phyloP scores from a whole-genome alignment of 2,113 vertebrate species.

The Rhinogobius similis region DNA sequence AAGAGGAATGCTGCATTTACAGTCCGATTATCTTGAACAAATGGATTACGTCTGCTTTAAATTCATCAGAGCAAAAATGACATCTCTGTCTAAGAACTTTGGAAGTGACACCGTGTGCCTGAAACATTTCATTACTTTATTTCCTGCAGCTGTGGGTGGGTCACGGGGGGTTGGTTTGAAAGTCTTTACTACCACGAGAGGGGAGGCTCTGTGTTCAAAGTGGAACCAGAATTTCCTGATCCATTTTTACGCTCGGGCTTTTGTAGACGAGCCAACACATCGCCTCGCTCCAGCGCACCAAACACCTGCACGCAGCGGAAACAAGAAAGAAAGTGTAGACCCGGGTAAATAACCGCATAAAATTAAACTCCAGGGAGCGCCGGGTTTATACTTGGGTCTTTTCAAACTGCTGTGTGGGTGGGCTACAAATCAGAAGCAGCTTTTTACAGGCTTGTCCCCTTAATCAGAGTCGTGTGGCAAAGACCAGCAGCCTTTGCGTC shows the following conservation, averaged over 20 bases:
- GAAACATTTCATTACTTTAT: constrained; percentile 29
- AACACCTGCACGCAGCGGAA: constrained; percentile 64
- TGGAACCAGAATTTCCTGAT: constrained; percentile 73
- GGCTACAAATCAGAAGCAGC: constrained; percentile 70
- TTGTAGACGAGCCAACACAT: constrained; percentile 69
- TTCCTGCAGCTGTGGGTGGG: constrained; percentile 26
- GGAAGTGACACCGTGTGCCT: constrained; percentile 42
- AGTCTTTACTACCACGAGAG: constrained; percentile 43
- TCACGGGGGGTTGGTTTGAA: constrained; percentile 30
- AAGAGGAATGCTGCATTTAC: not conserved
- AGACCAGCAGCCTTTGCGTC: constrained; percentile 43
- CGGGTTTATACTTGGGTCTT: constrained; percentile 22
- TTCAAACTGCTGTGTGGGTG: constrained; percentile 70
- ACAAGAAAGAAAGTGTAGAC: constrained; percentile 19
- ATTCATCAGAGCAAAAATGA: not conserved
- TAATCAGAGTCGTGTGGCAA: constrained; percentile 42
- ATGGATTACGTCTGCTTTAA: not conserved
- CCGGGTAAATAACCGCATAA: constrained; percentile 69
- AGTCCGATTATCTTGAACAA: not conserved
- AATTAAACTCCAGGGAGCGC: constrained; percentile 57
- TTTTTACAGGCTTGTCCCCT: constrained; percentile 41
- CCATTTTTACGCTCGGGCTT: constrained; percentile 65
- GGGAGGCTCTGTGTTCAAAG: constrained; percentile 40
- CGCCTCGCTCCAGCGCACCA: constrained; percentile 46
- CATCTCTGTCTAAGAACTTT: constrained; percentile 8